phyloP scores from a whole-genome alignment of 2,113 vertebrate genomes.

The Catharus minimus region DNA sequence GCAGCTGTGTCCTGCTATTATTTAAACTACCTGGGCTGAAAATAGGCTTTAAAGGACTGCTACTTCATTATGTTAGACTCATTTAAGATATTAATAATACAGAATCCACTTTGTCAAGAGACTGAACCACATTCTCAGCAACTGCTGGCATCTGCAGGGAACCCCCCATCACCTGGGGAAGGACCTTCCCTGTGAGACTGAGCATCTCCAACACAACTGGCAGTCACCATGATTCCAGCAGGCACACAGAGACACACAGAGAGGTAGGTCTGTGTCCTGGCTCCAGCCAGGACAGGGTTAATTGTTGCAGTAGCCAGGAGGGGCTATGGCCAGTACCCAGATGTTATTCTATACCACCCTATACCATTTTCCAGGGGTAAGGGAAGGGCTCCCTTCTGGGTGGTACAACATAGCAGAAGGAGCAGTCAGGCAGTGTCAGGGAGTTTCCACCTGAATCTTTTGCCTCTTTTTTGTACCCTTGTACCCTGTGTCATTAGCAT shows the following conservation, averaged over 20 bases:
- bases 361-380: neutral
- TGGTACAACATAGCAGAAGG: neutral
- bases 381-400: neutral
- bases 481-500: neutral
- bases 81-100: neutral
- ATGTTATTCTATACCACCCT: neutral
- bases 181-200: fast-evolving
- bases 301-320: neutral
- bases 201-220: fast-evolving
- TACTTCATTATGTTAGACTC: neutral
- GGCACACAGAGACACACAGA: neutral
- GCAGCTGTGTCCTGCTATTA: neutral
- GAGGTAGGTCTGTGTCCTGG: no score
- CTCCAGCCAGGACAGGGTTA: neutral
- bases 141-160: neutral
- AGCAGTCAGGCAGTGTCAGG: fast-evolving
- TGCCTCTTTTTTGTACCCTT: neutral
- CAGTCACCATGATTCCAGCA: neutral
- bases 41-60: neutral
- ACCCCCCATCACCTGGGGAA: fast-evolving
- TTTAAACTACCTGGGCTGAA: neutral
- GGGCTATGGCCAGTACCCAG: fast-evolving
- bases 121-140: fast-evolving
- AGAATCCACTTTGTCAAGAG: neutral
- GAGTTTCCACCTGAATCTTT: neutral